Base-by-base conservation (phyloP, 2,888 invertebrate species). In the Drosophila trichaetosa region DNA sequence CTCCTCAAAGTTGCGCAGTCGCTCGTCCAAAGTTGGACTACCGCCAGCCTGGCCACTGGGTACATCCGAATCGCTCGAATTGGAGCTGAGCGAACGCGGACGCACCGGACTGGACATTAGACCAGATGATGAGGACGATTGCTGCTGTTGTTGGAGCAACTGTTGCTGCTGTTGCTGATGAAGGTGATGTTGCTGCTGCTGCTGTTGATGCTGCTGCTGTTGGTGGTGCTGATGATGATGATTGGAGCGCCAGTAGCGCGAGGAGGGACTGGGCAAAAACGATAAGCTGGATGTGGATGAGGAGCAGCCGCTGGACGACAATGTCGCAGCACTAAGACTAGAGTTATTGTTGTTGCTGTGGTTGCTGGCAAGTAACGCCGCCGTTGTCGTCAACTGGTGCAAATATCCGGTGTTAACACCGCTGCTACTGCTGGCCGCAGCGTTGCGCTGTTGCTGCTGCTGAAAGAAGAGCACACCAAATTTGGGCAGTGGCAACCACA, bases 1-100 rank as follows among this genome's bases (percentile, higher is more conserved):
- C 93, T 98, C 98, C 93, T 99, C 98, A 68, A 99, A 94, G 61
- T 97, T 97, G 79, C 97, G 96, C 86, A 99, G 97, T 78, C 98
- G 95, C 92, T 99, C 98, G 91, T 99, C 98, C 80, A 99, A 94
- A 31, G 96, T 96, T 4, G 97, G 96, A 84, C 96, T 96, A 69
- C 96, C 95, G 1, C 87, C 82, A 0, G 82, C 66, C 21, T 82
- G 81, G 4, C 95, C 95, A 34, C 79, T 49, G 24, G 94, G 94
- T 73, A 95, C 95, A 83, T 92, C 92, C 62, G 96, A 96, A 90
- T 96, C 96, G 66, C 95, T 95, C 53, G 95, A 95, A 90, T 96
- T 96, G 27, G 97, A 97, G 79, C 96, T 96, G 4, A 96, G 94
- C 48, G 95, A 96, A 52, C 96, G 95, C 8, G 96, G 96, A 58